Percentiles rank a stretch among this genome's conserved stretches.
Evolutionary conservation across 1,140 invertebrate genomes (phyloP).

Genomic region (Drosophila chauvacae): DNA sequence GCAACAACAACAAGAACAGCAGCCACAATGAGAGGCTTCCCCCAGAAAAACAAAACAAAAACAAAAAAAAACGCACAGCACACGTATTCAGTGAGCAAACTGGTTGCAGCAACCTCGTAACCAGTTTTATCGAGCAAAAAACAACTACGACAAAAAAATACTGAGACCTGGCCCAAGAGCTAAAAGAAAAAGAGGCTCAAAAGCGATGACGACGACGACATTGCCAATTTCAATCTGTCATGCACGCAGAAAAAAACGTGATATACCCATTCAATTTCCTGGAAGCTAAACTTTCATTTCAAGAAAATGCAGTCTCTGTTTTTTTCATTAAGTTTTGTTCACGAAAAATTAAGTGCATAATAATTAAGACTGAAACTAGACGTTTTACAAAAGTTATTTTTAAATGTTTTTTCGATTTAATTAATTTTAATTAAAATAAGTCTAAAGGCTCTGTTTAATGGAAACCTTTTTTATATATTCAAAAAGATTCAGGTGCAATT

Average conservation of each 20-base stretch:
- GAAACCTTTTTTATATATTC: too few relatives aligned
- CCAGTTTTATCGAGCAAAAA: slow-evolving; percentile 50
- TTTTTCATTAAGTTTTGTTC: background rate
- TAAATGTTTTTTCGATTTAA: background rate
- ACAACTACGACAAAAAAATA: background rate
- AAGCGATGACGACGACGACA: slow-evolving; percentile 44
- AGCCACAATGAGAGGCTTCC: slow-evolving; percentile 48
- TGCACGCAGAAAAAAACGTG: slow-evolving; percentile 13
- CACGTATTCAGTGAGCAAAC: slow-evolving; percentile 29
- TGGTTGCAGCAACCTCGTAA: slow-evolving; percentile 55
- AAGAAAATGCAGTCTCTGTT: background rate
- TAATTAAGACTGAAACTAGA: background rate
- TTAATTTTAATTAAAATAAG: background rate
- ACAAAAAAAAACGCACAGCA: slow-evolving; percentile 14
- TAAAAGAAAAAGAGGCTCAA: slow-evolving; percentile 44
- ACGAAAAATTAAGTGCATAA: background rate
- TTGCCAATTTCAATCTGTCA: slow-evolving; percentile 56
- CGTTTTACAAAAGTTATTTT: background rate
- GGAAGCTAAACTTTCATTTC: slow-evolving; percentile 4
- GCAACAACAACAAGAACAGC: slow-evolving; percentile 26
- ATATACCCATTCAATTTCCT: slow-evolving; percentile 3
- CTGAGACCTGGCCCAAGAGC: slow-evolving; percentile 22
- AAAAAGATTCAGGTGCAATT: too few relatives aligned
- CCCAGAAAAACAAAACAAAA: slow-evolving; percentile 16
- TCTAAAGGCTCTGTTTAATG: too few relatives aligned